Base-by-base conservation (phyloP, 2,797 vertebrate species). In the Labeo calbasu region DNA sequence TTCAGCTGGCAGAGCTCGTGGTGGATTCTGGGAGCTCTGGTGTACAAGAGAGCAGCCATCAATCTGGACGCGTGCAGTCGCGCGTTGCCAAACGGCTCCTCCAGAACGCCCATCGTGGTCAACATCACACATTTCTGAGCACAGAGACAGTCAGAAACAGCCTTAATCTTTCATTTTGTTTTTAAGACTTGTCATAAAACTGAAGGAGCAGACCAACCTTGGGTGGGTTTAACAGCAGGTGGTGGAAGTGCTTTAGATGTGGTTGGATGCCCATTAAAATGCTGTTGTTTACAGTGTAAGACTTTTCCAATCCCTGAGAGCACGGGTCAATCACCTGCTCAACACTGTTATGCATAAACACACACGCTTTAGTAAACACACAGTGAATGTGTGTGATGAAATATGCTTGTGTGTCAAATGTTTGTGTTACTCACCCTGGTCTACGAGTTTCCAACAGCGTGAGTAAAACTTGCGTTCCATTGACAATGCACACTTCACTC, bases 61-160 rank as follows among this genome's bases (percentile, higher is more conserved):
- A 99, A 94, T 3, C 97, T 96, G 50, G 97, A 96, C 2, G 96
- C 95, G 0, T 99, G 98, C 83, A 99, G 96, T 32, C 98, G 96
- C 10, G 97, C 96, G 0, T 97, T 99, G n/a, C 98, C 98, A 89
- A 99, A 94, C 0, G 98, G 98, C 93, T 98, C 97, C 90, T 99
- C 97, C 82, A 99, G 91, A 89, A 99, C 78, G 1, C 98, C 98
- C 32, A 99, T 94, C 21, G 97, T 98, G 1, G 97, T 99, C 91
- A 99, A 93, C 94, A 99, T 98, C n/a, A 96, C 95, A 89, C 93
- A 91, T 93, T 96, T 98, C 98, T 97, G 90, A 68, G 40, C 10
- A 14, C 25, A 55, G 19, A 36, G 78, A 70, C 4, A 53, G 43
- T 59, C 32, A 70, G 1, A 59, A 77, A 43, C 53, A 43, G 43